A percentile compares a stretch with the other conserved stretches of the same genome.
These are phyloP conservation scores for Phyllotreta cruciferae DNA, from an alignment of 2,888 invertebrate genomes.

Conservation along the genomic window DNA sequence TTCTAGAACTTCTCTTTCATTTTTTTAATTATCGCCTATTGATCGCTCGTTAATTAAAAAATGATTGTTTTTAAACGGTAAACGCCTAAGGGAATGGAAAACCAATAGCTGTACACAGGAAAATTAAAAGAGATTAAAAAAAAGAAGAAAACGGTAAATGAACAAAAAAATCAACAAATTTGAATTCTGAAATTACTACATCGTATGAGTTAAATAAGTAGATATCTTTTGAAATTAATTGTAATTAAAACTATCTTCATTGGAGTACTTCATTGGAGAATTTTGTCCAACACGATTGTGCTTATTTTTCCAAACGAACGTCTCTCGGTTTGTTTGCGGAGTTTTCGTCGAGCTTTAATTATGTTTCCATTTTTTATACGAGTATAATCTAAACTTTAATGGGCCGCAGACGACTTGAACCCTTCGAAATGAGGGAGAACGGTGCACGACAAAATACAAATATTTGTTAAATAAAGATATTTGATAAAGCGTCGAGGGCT, in stretches of 20 bases:
- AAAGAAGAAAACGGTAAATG: too few species aligned
- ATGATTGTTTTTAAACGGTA: too few species aligned
- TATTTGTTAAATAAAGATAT: conserved; percentile 8
- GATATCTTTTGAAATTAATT: too few species aligned
- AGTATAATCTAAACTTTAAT: conserved; percentile 6
- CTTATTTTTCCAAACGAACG: not conserved
- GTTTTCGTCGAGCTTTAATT: conserved; percentile 10
- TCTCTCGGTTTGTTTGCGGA: not conserved
- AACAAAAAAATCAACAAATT: too few species aligned
- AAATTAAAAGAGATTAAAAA: too few species aligned
- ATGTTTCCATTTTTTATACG: conserved; percentile 2
- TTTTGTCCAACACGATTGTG: not conserved
- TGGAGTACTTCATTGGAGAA: not conserved
- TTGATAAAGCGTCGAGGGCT: conserved; percentile 2
- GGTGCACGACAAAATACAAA: conserved; percentile 10
- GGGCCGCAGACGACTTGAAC: conserved; percentile 4
- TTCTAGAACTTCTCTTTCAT: not conserved
- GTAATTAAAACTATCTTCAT: not conserved
- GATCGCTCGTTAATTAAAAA: not conserved
- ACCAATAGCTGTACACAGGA: too few species aligned
- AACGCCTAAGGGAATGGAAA: too few species aligned
- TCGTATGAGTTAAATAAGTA: too few species aligned
- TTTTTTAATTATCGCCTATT: too few species aligned
- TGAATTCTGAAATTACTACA: too few species aligned
- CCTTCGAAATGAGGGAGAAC: conserved; percentile 7